Evolutionary conservation across 2,888 invertebrate genomes (phyloP).

Genomic region (Ellobium chinense): DNA sequence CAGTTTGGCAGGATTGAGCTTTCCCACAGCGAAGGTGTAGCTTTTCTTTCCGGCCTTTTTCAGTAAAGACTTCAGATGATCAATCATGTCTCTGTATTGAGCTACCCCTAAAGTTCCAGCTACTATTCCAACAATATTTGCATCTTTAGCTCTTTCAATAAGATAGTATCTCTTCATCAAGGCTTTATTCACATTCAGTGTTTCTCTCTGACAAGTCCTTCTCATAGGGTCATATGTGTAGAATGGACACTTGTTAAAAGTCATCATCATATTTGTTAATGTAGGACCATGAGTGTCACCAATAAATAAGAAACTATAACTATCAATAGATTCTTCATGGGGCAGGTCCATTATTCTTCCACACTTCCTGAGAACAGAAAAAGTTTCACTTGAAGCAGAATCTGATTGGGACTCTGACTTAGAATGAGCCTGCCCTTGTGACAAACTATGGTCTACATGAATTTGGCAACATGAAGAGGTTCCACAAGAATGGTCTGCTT

Average conservation of each 20-base stretch:
- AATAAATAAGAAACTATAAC: constrained; percentile 84
- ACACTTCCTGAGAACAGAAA: constrained; percentile 32
- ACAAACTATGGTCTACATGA: too few species aligned
- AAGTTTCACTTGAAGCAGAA: background rate
- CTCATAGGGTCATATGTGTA: constrained; percentile 77
- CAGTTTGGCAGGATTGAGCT: constrained; percentile 95
- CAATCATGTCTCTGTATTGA: constrained; percentile 85
- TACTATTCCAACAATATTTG: constrained; percentile 90
- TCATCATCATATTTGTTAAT: constrained; percentile 83
- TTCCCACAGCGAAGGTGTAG: constrained; percentile 95
- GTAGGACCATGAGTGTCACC: constrained; percentile 84
- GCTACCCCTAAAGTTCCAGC: constrained; percentile 94
- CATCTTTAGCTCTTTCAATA: constrained; percentile 95
- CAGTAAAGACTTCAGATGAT: constrained; percentile 87
- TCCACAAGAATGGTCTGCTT: background rate
- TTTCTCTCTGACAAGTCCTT: constrained; percentile 57
- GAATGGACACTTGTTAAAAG: constrained; percentile 76
- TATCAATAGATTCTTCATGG: constrained; percentile 73
- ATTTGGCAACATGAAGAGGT: background rate
- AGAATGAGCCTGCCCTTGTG: background rate
- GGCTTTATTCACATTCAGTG: constrained; percentile 81
- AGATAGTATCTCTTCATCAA: constrained; percentile 90
- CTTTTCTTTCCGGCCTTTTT: constrained; percentile 89
- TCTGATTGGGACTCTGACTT: background rate
- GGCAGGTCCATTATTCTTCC: constrained; percentile 61